These are phyloP conservation scores for Platynereis dumerilii DNA, from an alignment of 2,888 invertebrate species.

Conservation along the genomic window DNA sequence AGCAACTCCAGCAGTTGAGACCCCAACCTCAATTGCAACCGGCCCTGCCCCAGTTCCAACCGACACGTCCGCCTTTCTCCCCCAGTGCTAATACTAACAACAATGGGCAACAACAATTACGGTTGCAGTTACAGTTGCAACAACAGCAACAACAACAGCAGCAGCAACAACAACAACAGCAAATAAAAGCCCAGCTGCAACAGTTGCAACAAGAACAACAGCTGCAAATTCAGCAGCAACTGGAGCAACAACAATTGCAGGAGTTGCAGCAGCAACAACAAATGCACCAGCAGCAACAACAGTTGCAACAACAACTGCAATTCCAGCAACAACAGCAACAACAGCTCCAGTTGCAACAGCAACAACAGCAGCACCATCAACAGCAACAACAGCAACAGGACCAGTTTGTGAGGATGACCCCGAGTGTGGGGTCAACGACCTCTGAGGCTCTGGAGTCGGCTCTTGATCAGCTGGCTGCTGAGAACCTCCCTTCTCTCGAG, in stretches of 20 bases:
- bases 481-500: neutral
- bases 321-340: constrained; percentile 24
- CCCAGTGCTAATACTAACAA: no score
- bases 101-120: constrained; percentile 7
- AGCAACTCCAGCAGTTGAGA: constrained; percentile 34
- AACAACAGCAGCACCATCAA: constrained; percentile 6
- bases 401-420: no score
- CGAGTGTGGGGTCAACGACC: neutral
- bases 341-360: constrained; percentile 18
- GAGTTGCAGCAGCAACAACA: constrained; percentile 12
- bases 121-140: constrained; percentile 11
- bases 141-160: constrained; percentile 35
- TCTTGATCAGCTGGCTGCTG: constrained; percentile 1
- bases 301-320: constrained; percentile 20
- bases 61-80: neutral
- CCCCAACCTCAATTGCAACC: constrained; percentile 43
- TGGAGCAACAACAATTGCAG: constrained; percentile 10
- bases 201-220: constrained; percentile 27
- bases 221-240: constrained; percentile 7
- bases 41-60: constrained; percentile 37
- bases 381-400: no score
- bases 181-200: constrained; percentile 42
- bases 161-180: constrained; percentile 42
- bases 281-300: constrained; percentile 21
- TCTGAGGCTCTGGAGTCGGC: constrained; percentile 6